Conservation (phyloP, 2,113 vertebrate species). For the Sardina pilchardus region DNA sequence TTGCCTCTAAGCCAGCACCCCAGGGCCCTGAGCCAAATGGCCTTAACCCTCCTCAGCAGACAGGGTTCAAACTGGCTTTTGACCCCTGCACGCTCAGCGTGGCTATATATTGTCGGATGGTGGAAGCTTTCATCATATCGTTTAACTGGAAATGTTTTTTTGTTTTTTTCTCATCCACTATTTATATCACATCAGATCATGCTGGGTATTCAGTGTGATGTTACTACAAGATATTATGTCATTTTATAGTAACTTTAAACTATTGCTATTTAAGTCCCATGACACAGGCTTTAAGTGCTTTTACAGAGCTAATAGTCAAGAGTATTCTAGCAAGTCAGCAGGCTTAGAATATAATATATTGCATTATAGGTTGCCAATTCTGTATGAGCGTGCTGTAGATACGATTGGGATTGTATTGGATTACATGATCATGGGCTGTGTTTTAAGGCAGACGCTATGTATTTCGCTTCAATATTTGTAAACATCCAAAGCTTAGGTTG, state of each 20-base stretch:
- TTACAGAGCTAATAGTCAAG: too few species aligned
- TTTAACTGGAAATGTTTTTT: not conserved
- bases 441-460: too few species aligned
- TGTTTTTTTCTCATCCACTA: not conserved
- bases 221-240: not conserved
- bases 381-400: too few species aligned
- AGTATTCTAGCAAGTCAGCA: too few species aligned
- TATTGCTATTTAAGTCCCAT: not conserved
- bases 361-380: too few species aligned
- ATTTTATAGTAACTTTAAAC: not conserved
- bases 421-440: too few species aligned
- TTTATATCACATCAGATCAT: not conserved
- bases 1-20: not conserved
- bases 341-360: too few species aligned
- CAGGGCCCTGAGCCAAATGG: not conserved
- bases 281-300: too few species aligned
- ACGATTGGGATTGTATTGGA: too few species aligned
- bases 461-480: too few species aligned
- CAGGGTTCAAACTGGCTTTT: not conserved
- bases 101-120: not conserved
- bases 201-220: not conserved
- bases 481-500: too few species aligned
- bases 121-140: not conserved
- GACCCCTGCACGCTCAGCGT: not conserved
- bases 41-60: not conserved